Evolutionary conservation across 2,888 invertebrate genomes (phyloP).

Genomic region (Pterostichus madidus): DNA sequence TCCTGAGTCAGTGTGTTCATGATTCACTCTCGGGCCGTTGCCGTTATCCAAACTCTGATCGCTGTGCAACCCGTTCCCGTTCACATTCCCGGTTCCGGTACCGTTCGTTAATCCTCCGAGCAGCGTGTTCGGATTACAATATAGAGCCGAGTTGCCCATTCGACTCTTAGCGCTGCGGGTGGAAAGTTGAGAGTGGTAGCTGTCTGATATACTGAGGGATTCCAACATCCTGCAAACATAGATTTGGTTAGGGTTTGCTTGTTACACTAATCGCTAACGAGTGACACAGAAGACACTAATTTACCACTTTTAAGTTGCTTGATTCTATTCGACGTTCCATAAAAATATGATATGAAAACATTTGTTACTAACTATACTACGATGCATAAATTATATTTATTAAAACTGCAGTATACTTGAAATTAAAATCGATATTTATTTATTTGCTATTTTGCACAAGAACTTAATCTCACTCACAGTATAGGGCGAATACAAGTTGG

Average conservation of each 20-base stretch:
- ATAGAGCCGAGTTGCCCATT: constrained; percentile 71
- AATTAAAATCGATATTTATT: too few species aligned
- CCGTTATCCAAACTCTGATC: constrained; percentile 64
- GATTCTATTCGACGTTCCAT: too few species aligned
- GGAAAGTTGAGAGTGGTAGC: constrained; percentile 63
- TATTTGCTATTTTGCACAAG: too few species aligned
- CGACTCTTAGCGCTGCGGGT: constrained; percentile 69
- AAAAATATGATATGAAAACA: too few species aligned
- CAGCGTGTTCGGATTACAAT: constrained; percentile 72
- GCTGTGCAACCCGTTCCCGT: background rate
- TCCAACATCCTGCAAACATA: constrained; percentile 57
- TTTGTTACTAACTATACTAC: too few species aligned
- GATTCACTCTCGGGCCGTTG: constrained; percentile 79
- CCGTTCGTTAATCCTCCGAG: constrained; percentile 70
- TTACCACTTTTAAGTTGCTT: too few species aligned
- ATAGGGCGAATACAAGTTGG: too few species aligned
- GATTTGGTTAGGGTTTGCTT: background rate
- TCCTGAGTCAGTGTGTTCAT: constrained; percentile 89
- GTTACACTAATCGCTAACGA: background rate
- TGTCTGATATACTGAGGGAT: constrained; percentile 49
- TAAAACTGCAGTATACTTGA: too few species aligned
- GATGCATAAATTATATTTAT: too few species aligned
- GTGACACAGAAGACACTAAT: too few species aligned
- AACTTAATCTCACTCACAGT: too few species aligned
- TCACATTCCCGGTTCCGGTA: constrained; percentile 45